Evolutionary conservation across 2,888 invertebrate genomes (phyloP).

Genomic region (Antheraea assamensis): DNA sequence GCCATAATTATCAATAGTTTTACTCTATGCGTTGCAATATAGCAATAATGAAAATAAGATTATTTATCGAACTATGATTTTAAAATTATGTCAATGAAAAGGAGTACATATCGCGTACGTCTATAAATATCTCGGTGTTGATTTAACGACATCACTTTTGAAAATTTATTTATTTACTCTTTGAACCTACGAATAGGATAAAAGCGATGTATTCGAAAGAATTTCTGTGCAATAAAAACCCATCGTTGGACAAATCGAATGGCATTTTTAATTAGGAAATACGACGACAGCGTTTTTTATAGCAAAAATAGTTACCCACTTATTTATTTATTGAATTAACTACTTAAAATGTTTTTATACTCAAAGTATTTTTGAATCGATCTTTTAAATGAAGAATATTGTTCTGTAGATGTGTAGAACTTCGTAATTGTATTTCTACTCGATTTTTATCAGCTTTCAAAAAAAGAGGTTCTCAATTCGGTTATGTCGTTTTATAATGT

Average conservation of each 20-base stretch:
- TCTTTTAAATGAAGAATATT: neutral
- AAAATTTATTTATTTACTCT: neutral
- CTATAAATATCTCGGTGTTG: no score
- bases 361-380: neutral
- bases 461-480: no score
- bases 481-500: no score
- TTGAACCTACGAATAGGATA: neutral
- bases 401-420: neutral
- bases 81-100: neutral
- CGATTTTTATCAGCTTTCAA: no score
- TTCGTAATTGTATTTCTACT: neutral
- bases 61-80: neutral
- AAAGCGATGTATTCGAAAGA: conserved; percentile 3
- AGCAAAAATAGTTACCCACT: neutral
- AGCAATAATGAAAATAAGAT: neutral
- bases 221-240: conserved; percentile 41
- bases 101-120: neutral
- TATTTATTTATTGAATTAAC: conserved; percentile 7
- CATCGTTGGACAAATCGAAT: conserved; percentile 52
- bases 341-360: neutral
- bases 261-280: conserved; percentile 46
- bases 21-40: neutral
- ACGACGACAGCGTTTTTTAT: conserved; percentile 23
- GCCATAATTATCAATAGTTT: neutral
- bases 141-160: neutral